Conservation (phyloP, 2,888 invertebrate species). For the Colostygia pectinataria region DNA sequence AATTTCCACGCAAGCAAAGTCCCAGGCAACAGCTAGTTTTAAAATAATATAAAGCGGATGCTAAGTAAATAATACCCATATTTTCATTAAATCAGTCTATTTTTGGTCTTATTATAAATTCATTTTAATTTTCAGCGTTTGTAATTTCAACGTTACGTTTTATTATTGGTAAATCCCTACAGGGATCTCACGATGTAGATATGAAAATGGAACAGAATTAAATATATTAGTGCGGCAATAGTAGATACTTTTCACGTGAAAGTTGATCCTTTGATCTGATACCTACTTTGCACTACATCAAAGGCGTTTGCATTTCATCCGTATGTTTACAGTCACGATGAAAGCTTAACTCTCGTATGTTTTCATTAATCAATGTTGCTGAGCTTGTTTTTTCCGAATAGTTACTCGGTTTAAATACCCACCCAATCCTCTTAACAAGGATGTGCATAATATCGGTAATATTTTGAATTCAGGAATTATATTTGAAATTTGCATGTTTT, state of each 20-base stretch:
- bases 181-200: no score
- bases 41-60: background rate
- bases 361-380: background rate
- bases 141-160: no score
- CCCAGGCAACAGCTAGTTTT: no score
- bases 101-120: background rate
- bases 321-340: background rate
- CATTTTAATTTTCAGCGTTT: background rate
- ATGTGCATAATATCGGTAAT: constrained; percentile 10
- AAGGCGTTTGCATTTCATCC: background rate
- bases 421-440: constrained; percentile 11
- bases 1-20: no score
- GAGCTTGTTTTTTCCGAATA: constrained; percentile 5
- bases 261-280: no score
- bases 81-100: background rate
- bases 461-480: constrained; percentile 4
- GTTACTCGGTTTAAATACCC: constrained; percentile 1
- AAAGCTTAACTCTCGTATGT: constrained; percentile 1
- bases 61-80: background rate
- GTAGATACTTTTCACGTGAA: no score
- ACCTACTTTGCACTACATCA: constrained; percentile 1
- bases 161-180: no score
- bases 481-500: constrained; percentile 13
- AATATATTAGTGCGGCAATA: no score
- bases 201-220: no score